Evolutionary conservation across 92 coral and sea anemone species (phyloP).

Genomic region (Porites evermanni): DNA sequence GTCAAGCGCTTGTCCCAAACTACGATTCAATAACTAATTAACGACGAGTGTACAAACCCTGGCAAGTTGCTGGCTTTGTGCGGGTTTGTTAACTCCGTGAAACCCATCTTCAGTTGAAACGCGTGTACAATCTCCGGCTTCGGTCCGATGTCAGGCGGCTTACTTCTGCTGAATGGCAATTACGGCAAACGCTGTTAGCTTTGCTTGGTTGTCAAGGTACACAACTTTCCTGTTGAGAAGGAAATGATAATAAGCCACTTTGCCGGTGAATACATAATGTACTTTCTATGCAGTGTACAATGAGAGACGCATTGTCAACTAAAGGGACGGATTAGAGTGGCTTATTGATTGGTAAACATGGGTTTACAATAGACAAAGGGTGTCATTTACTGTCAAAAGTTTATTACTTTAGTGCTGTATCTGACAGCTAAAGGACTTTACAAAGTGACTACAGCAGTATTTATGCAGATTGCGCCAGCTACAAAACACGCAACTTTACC

Average conservation of each 20-base stretch:
- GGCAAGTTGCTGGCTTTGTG: conserved; percentile 95
- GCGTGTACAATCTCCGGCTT: conserved; percentile 6
- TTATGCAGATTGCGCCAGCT: conserved; percentile 24
- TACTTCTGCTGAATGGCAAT: conserved; percentile 28
- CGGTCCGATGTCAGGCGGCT: background rate
- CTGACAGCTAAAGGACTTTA: conserved; percentile 30
- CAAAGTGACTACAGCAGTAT: background rate
- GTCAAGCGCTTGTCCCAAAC: conserved; percentile 12
- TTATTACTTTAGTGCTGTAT: background rate
- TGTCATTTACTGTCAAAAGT: conserved; percentile 53
- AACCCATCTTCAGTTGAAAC: conserved; percentile 75
- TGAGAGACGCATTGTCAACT: conserved; percentile 34
- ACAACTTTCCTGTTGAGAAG: conserved; percentile 75
- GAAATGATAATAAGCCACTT: conserved; percentile 39
- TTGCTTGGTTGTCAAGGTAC: conserved; percentile 83
- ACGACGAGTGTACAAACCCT: conserved; percentile 66
- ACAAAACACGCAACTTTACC: background rate
- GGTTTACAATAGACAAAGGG: conserved; percentile 62
- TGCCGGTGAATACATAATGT: conserved; percentile 59
- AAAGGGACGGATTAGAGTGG: conserved; percentile 30
- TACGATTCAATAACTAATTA: conserved; percentile 13
- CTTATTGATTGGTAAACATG: conserved; percentile 46
- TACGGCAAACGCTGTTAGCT: conserved; percentile 46
- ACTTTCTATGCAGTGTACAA: conserved; percentile 49
- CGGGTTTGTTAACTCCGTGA: conserved; percentile 89